Conservation (phyloP, 2,888 invertebrate genomes). For the Lathronympha strigana region DNA sequence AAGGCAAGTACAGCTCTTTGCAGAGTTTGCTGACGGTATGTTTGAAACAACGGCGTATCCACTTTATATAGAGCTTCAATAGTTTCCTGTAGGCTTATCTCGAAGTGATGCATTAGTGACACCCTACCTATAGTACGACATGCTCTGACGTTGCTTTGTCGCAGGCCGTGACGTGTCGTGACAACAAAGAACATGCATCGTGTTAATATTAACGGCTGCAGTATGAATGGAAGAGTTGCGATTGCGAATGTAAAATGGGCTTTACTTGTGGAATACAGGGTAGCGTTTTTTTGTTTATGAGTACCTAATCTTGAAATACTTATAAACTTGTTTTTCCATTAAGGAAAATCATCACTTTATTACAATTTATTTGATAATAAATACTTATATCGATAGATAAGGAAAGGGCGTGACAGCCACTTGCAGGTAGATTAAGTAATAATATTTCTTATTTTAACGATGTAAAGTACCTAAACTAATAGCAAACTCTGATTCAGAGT, state of each 20-base stretch:
- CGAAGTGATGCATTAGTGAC: conserved; percentile 8
- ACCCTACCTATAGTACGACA: background rate
- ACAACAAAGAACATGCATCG: background rate
- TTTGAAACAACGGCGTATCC: background rate
- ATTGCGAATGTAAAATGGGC: background rate
- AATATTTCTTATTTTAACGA: background rate
- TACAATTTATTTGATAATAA: background rate
- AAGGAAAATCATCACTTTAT: no score
- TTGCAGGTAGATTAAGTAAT: background rate
- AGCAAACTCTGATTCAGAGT: background rate
- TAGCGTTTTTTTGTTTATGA: no score
- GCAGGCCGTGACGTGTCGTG: background rate
- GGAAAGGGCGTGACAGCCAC: background rate
- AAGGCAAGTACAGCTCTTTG: background rate
- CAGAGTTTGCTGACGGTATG: conserved; percentile 15
- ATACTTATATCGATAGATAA: background rate
- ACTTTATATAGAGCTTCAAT: conserved; percentile 16
- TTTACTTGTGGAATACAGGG: background rate
- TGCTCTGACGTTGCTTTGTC: background rate
- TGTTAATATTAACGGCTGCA: background rate
- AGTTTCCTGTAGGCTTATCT: conserved; percentile 24
- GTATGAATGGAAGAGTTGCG: background rate
- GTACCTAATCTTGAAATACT: no score
- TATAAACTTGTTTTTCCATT: no score
- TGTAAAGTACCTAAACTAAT: no score